These are phyloP conservation scores for Drosophila equinoxialis DNA, from an alignment of 1,140 invertebrate species.

Conservation along the genomic window DNA sequence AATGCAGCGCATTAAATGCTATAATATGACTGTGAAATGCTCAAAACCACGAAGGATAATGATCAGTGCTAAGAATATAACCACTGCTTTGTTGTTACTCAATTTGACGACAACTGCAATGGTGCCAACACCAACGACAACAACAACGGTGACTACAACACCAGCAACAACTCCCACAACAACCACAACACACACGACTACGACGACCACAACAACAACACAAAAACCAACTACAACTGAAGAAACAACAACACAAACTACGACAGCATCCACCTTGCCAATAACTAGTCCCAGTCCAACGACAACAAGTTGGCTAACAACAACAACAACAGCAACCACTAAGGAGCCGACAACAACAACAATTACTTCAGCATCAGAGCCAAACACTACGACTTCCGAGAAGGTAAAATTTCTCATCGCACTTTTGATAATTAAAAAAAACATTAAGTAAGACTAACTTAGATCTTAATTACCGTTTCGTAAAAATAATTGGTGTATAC, in stretches of 20 bases:
- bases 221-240: constrained; percentile 4
- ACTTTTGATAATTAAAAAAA: too few relatives aligned
- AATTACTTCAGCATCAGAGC: background rate
- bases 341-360: background rate
- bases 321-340: constrained; percentile 24
- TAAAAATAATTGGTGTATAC: too few relatives aligned
- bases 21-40: constrained; percentile 76
- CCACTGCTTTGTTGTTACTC: constrained; percentile 68
- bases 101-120: constrained; percentile 71
- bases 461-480: too few relatives aligned
- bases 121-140: constrained; percentile 39
- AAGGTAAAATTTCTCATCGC: background rate
- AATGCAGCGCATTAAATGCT: constrained; percentile 64
- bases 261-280: constrained; percentile 4
- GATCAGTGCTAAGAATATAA: constrained; percentile 49
- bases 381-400: background rate
- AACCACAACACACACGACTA: constrained; percentile 20
- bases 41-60: constrained; percentile 59
- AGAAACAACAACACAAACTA: background rate
- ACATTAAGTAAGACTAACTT: background rate
- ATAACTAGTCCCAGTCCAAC: constrained; percentile 6
- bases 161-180: constrained; percentile 33
- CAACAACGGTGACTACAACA: constrained; percentile 28
- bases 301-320: constrained; percentile 20
- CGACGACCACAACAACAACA: constrained; percentile 23